Evolutionary conservation across 2,113 vertebrate species (phyloP).

Genomic region (Coptodon rendalli): DNA sequence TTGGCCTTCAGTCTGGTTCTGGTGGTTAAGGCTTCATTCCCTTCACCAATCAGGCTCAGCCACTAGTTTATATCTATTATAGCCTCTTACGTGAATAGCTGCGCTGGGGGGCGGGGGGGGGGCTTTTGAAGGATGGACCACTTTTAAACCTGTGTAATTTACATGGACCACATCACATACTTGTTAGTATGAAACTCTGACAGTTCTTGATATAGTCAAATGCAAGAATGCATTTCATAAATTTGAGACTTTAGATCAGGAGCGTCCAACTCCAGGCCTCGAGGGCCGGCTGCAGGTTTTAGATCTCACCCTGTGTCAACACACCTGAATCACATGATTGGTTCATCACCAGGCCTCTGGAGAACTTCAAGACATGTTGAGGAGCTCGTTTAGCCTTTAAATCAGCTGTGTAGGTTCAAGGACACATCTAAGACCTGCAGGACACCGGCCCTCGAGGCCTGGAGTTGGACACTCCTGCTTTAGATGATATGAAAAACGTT

Average conservation of each 20-base stretch:
- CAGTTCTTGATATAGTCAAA: not conserved
- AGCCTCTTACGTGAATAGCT: accelerated
- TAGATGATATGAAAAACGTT: not conserved
- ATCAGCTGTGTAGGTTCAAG: not conserved
- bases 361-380: not conserved
- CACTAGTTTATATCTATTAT: not conserved
- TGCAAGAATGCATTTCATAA: not conserved
- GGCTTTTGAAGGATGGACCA: not conserved
- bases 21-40: constrained; percentile 5
- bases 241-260: not conserved
- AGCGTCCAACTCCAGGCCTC: not conserved
- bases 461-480: not conserved
- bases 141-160: not conserved
- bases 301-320: not conserved
- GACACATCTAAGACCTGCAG: not conserved
- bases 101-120: accelerated
- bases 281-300: accelerated
- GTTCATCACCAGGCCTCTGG: accelerated
- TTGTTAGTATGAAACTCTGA: not conserved
- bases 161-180: not conserved
- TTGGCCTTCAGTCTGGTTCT: not conserved
- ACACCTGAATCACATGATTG: accelerated
- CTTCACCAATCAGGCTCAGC: not conserved
- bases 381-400: not conserved
- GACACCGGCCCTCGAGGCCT: accelerated